Evolutionary conservation across 1,140 invertebrate species (phyloP).

Genomic region (Ceratosolen solmsi): DNA sequence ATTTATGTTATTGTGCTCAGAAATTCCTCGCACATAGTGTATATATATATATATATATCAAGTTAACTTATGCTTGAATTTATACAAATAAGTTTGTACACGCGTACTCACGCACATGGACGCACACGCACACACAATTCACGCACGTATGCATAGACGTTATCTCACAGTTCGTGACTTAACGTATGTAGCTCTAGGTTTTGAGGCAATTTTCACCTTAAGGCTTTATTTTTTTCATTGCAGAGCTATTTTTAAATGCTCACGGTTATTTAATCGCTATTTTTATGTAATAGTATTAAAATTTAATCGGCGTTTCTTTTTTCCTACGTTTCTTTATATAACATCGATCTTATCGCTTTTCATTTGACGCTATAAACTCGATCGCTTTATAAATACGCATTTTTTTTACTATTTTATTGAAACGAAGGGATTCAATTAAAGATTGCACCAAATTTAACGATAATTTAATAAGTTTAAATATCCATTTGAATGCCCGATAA

Average conservation of each 20-base stretch:
- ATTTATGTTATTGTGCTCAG: not conserved
- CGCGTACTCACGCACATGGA: too few species aligned
- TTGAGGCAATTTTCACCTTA: not conserved
- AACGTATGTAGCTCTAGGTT: not conserved
- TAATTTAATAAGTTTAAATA: not conserved
- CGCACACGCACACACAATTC: too few species aligned
- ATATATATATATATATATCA: not conserved
- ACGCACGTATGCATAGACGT: too few species aligned
- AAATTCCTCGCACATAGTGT: not conserved
- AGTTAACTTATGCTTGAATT: too few species aligned
- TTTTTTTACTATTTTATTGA: not conserved
- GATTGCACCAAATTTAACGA: not conserved
- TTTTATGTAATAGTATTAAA: not conserved
- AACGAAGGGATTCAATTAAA: not conserved
- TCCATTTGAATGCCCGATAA: not conserved
- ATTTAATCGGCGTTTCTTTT: not conserved
- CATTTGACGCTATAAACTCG: not conserved
- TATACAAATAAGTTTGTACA: not conserved
- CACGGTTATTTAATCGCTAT: not conserved
- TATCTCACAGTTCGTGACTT: not conserved
- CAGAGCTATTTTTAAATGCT: not conserved
- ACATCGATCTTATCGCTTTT: not conserved
- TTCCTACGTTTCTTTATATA: not conserved
- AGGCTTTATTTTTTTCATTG: not conserved
- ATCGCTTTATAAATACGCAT: not conserved